phyloP scores from a whole-genome alignment of 2,113 vertebrate species.

The Ifrita kowaldi region DNA sequence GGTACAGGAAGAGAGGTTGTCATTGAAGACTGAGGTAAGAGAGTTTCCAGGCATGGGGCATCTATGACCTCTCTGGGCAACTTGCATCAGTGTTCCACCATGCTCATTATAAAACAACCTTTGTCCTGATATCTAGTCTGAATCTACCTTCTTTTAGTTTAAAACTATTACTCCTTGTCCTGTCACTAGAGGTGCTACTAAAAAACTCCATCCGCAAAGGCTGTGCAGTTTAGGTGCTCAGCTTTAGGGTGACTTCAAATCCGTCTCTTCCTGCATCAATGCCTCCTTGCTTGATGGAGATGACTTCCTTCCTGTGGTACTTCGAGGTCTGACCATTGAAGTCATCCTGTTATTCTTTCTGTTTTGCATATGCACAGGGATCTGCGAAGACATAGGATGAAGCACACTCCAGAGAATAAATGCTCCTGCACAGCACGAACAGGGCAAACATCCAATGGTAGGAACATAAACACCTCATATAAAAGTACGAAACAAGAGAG shows the following conservation, averaged over 20 bases:
- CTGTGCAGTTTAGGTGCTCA: neutral
- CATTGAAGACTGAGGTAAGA: neutral
- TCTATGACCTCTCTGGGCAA: neutral
- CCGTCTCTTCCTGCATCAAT: neutral
- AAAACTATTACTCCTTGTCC: neutral
- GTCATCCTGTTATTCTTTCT: neutral
- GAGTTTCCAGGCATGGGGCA: neutral
- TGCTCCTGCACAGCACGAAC: neutral
- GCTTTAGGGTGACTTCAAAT: neutral
- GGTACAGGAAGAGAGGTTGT: no score
- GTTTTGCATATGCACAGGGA: neutral
- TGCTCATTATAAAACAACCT: accelerated
- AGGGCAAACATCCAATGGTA: neutral
- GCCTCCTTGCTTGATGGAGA: neutral
- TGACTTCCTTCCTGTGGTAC: neutral
- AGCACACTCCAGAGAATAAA: neutral
- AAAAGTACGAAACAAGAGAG: neutral
- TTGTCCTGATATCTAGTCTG: neutral
- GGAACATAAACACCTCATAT: neutral
- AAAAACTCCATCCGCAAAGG: neutral
- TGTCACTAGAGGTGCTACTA: neutral
- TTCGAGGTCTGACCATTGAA: neutral
- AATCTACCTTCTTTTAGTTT: neutral
- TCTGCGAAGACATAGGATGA: neutral
- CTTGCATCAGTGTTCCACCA: accelerated